Percentiles rank a stretch among this genome's conserved stretches.
phyloP scores from a whole-genome alignment of 2,113 vertebrate species.

The Mesembrinibis cayennensis region DNA sequence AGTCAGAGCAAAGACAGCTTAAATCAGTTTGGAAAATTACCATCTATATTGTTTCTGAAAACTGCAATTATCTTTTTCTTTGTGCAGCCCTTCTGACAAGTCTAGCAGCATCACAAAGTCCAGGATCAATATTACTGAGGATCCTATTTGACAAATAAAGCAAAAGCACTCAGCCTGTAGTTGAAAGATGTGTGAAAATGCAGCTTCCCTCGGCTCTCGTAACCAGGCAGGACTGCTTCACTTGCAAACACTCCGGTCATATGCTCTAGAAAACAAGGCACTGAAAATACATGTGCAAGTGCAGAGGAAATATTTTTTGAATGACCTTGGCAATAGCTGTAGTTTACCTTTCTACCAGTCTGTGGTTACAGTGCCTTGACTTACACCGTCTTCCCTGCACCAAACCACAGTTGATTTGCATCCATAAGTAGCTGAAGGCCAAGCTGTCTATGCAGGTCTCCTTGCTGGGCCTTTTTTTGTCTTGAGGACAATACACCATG shows the following conservation, averaged over 20 bases:
- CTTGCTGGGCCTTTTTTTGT: neutral
- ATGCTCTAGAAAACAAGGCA: neutral
- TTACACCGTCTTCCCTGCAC: neutral
- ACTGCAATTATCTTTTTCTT: neutral
- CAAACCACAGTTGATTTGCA: neutral
- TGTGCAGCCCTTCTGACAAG: neutral
- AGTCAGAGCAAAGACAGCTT: neutral
- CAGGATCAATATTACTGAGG: neutral
- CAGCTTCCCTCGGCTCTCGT: neutral
- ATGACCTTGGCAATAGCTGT: neutral
- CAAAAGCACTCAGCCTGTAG: neutral
- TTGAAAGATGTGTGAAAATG: neutral
- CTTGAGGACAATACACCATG: neutral
- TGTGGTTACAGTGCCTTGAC: neutral
- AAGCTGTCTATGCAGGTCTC: neutral
- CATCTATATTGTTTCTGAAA: neutral
- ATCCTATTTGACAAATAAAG: neutral
- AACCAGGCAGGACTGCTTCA: neutral
- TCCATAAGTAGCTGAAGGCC: neutral
- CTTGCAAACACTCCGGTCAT: neutral
- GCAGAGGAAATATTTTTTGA: neutral
- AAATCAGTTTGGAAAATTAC: neutral
- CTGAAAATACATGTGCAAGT: neutral
- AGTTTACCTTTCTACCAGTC: neutral
- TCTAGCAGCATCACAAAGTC: neutral